Percentiles rank a stretch among this genome's conserved stretches.
These are phyloP conservation scores for Drosophila equinoxialis DNA, from an alignment of 1,140 invertebrate species.

Conservation along the genomic window DNA sequence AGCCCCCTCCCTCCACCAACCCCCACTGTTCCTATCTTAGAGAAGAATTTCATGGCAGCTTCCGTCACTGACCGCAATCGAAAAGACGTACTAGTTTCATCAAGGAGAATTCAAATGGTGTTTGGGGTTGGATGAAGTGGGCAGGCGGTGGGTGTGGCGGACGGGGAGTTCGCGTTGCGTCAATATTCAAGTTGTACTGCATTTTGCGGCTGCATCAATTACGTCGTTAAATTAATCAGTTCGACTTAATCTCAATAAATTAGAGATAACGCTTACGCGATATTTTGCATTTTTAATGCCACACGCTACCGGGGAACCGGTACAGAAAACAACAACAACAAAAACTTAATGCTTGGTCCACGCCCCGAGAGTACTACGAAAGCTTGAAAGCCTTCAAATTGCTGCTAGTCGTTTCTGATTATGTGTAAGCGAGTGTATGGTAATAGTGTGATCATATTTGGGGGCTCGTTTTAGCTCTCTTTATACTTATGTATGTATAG, in stretches of 20 bases:
- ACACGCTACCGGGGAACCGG: slow-evolving; percentile 49
- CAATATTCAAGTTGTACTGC: slow-evolving; percentile 50
- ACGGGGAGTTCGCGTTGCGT: slow-evolving; percentile 39
- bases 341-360: not conserved
- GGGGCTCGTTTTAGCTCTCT: slow-evolving; percentile 18
- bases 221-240: slow-evolving; percentile 70
- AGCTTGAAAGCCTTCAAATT: slow-evolving; percentile 21
- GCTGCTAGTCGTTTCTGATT: slow-evolving; percentile 4
- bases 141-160: not conserved
- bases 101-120: slow-evolving; percentile 10
- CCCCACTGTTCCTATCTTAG: slow-evolving; percentile 12
- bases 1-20: not conserved
- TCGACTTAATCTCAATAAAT: slow-evolving; percentile 62
- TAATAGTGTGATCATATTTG: slow-evolving; percentile 3
- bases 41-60: slow-evolving; percentile 28
- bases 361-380: slow-evolving; percentile 15
- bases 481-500: not conserved
- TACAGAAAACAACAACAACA: slow-evolving; percentile 30
- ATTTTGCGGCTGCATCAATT: slow-evolving; percentile 66
- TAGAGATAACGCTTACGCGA: slow-evolving; percentile 55
- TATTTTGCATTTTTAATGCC: slow-evolving; percentile 54
- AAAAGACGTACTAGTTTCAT: slow-evolving; percentile 67
- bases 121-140: too few species aligned
- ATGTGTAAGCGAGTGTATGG: slow-evolving; percentile 1
- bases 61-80: slow-evolving; percentile 38